Conservation (phyloP, 2,113 vertebrate genomes). For the Xiphophorus maculatus region DNA sequence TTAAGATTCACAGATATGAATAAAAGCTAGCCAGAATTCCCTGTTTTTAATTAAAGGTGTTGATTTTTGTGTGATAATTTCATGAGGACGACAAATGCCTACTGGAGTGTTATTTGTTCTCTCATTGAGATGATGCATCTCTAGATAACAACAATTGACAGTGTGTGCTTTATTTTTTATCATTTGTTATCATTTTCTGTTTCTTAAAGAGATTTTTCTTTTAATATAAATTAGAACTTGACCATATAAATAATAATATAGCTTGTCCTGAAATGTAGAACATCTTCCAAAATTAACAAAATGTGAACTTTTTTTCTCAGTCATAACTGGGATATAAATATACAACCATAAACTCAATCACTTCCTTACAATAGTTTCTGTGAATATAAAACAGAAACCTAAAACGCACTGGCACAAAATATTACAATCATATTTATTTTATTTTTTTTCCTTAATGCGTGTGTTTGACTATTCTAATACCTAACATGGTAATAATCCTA, state of each 20-base stretch:
- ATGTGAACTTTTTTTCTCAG: neutral
- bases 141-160: neutral
- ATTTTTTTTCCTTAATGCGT: neutral
- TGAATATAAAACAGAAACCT: neutral
- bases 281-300: neutral
- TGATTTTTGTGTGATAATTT: slow-evolving; percentile 57
- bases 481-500: slow-evolving; percentile 63
- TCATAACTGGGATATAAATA: neutral
- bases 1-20: neutral
- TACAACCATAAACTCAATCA: neutral
- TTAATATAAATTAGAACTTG: neutral
- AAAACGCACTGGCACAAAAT: slow-evolving; percentile 27
- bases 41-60: slow-evolving; percentile 35
- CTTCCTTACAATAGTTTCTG: neutral
- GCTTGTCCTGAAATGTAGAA: neutral
- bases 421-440: slow-evolving; percentile 2
- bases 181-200: neutral
- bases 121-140: neutral
- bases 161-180: neutral
- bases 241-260: slow-evolving; percentile 1
- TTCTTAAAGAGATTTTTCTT: neutral
- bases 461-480: slow-evolving; percentile 28
- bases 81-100: slow-evolving; percentile 38
- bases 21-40: slow-evolving; percentile 17
- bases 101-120: slow-evolving; percentile 51